Evolutionary conservation across 1,140 invertebrate species (phyloP).

Genomic region (Gonioctena quinquepunctata): DNA sequence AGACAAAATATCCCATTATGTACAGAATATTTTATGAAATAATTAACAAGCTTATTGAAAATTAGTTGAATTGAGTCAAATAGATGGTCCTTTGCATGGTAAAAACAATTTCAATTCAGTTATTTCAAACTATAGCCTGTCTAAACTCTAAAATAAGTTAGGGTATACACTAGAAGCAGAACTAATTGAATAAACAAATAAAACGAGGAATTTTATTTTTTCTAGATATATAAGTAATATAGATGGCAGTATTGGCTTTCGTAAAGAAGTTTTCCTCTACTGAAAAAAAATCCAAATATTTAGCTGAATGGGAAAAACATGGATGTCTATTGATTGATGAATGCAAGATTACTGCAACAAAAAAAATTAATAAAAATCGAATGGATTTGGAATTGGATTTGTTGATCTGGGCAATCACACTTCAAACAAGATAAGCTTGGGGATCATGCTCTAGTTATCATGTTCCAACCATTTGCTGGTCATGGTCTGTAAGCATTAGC

Average conservation of each 20-base stretch:
- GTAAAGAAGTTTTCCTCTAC: neutral
- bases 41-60: no score
- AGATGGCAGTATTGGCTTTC: no score
- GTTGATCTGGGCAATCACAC: conserved; percentile 38
- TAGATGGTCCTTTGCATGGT: no score
- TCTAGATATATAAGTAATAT: neutral
- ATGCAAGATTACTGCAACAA: neutral
- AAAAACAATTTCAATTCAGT: no score
- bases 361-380: neutral
- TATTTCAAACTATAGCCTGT: no score
- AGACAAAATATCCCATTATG: no score
- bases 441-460: conserved; percentile 46
- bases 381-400: neutral
- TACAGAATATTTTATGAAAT: no score
- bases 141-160: no score
- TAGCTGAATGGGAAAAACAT: neutral
- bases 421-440: conserved; percentile 30
- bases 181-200: no score
- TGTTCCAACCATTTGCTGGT: conserved; percentile 45
- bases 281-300: neutral
- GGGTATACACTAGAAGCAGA: no score
- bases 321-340: neutral
- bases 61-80: no score
- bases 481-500: conserved; percentile 38
- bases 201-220: no score